Base-by-base conservation (phyloP, 2,797 vertebrate genomes). In the Momotus momota region DNA sequence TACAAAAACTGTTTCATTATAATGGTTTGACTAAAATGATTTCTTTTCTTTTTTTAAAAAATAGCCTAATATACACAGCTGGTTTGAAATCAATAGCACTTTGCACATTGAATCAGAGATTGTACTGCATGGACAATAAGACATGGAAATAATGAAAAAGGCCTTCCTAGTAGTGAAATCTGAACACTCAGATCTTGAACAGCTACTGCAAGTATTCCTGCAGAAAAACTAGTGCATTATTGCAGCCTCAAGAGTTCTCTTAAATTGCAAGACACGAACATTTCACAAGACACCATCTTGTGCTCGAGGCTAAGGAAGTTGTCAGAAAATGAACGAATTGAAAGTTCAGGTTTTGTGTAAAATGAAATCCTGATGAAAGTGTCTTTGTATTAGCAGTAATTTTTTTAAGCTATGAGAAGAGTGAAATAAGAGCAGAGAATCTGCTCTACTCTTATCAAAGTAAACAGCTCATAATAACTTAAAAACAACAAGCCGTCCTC, bases 401-500 rank as follows among this genome's bases (percentile, higher is more conserved):
- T 66, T 52, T 86, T 80, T 54, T 25, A 1, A 46, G 16, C 62
- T 38, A 87, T 55, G 45, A 55, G 46, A 84, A 74, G 25, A 81
- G 23, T 64, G 55, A 95, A 93, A 84, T 79, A 70, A 91, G 12
- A 82, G 18, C 49, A 91, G 49, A 81, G 51, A 88, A 79, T 80
- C 58, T 58, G 9, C 54, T 38, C 81, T 38, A 7, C 52, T 94
- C 20, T 29, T 90, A 60, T n/a, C 3, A 38, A 26, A 90, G 46
- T 61, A 58, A 94, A 71, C n/a, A 80, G 51, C 14, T 12, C 45
- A 49, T 54, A 46, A 67, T 91, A 88, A 78, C 52, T 40, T 57
- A 35, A 35, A 88, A 82, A 9, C 41, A 46, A 40, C 7, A 83
- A 54, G 8, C 48, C 85, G 62, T 54, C 41, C 54, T 78, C 48